Conservation (phyloP, 1,140 invertebrate species). For the Frieseomelitta varia region DNA sequence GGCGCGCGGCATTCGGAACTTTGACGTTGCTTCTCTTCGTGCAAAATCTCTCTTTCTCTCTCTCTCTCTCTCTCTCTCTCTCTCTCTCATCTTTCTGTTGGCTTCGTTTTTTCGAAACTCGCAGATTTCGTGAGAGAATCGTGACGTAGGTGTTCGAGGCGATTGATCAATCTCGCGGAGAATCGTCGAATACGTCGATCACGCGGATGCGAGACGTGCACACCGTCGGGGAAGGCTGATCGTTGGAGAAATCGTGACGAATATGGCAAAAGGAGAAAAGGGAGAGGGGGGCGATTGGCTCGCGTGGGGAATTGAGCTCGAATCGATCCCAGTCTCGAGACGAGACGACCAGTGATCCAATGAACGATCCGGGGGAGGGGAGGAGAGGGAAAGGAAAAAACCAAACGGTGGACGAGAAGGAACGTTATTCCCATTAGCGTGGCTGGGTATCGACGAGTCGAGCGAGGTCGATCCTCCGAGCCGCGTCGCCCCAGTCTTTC, state of each 20-base stretch:
- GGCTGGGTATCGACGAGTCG: constrained; percentile 28
- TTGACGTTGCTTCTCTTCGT: constrained; percentile 2
- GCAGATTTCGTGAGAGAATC: neutral
- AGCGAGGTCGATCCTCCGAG: neutral
- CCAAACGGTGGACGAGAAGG: neutral
- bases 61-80: no score
- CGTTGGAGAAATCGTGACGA: neutral
- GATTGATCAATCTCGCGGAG: constrained; percentile 36
- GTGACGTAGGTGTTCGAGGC: constrained; percentile 1
- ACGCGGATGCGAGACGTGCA: no score
- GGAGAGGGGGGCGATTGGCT: neutral
- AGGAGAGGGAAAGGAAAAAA: constrained; percentile 22
- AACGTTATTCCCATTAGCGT: constrained; percentile 72
- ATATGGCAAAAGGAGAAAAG: neutral
- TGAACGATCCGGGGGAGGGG: no score
- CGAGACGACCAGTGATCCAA: neutral
- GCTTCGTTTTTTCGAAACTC: neutral
- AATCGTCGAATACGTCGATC: neutral
- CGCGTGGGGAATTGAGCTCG: constrained; percentile 33
- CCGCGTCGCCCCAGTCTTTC: neutral
- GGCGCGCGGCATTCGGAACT: constrained; percentile 1
- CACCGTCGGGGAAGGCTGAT: neutral
- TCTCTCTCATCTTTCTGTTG: no score
- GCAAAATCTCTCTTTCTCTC: no score
- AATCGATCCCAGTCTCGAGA: constrained; percentile 48